Conservation (phyloP, 2,797 vertebrate species). For the Clamator glandarius region DNA sequence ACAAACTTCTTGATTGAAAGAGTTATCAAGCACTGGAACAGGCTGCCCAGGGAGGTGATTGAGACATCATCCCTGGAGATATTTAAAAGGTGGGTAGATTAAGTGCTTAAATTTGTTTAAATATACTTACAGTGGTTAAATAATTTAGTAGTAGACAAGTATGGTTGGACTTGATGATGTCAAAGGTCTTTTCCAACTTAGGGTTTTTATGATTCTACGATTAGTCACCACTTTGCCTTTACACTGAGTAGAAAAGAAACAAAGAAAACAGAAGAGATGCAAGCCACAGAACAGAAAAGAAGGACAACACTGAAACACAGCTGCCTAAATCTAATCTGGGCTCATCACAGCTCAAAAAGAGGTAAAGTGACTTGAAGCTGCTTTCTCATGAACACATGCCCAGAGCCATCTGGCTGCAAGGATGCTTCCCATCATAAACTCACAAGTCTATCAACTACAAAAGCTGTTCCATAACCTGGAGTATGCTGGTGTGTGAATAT, state of each 20-base stretch:
- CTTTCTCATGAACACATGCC: neutral
- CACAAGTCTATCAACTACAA: neutral
- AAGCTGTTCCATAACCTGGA: constrained; percentile 15
- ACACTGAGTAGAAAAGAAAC: neutral
- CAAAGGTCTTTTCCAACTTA: too few species aligned
- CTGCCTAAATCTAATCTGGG: neutral
- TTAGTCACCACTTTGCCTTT: neutral
- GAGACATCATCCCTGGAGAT: too few species aligned
- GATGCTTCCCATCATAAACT: constrained; percentile 9
- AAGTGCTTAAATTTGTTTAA: too few species aligned
- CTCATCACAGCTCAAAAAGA: neutral
- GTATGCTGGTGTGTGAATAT: neutral
- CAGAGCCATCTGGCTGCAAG: constrained; percentile 28
- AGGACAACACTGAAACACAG: neutral
- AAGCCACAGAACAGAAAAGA: neutral
- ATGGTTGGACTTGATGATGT: too few species aligned
- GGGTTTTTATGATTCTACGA: neutral
- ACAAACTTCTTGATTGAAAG: too few species aligned
- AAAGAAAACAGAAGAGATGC: neutral
- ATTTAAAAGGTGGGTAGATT: too few species aligned
- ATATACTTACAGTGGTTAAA: too few species aligned
- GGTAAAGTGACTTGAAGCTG: constrained; percentile 11
- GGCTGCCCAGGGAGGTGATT: too few species aligned
- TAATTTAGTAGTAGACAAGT: too few species aligned
- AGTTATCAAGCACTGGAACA: too few species aligned